Evolutionary conservation across 1,140 invertebrate genomes (phyloP).

Genomic region (Cryptotermes secundus): DNA sequence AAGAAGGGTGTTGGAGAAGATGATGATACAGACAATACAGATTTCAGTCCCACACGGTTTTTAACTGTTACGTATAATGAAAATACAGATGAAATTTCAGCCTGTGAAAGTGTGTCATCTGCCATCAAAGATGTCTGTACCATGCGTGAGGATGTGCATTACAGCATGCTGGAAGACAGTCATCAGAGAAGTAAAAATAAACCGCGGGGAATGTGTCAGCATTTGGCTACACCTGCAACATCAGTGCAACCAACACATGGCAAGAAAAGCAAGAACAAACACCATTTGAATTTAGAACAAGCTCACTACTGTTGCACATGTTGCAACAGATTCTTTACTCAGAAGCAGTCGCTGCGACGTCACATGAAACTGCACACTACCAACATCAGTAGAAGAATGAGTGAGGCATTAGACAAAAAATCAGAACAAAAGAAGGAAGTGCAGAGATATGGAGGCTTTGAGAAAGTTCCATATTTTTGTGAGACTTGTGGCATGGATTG

Average conservation of each 20-base stretch:
- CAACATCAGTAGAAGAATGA: not conserved
- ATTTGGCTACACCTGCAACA: not conserved
- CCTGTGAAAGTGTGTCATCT: not conserved
- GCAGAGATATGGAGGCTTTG: not conserved
- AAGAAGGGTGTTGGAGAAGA: not conserved
- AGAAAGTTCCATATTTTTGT: not conserved
- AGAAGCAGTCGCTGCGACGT: not conserved
- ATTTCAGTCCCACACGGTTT: not conserved
- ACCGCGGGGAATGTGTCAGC: not conserved
- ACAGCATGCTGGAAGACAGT: not conserved
- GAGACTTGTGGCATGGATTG: not conserved
- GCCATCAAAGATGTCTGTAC: not conserved
- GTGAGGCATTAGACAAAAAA: not conserved
- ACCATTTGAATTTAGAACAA: not conserved
- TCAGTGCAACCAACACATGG: not conserved
- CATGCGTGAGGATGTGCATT: not conserved
- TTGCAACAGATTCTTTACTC: not conserved
- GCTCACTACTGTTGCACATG: not conserved
- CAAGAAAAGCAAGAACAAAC: not conserved
- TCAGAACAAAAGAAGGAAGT: not conserved
- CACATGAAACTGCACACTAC: not conserved
- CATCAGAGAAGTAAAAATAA: not conserved
- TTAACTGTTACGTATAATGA: not conserved
- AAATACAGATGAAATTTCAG: not conserved
- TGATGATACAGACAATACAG: slow-evolving; percentile 1